Base-by-base conservation (phyloP, 2,888 invertebrate genomes). In the Nymphalis urticae region DNA sequence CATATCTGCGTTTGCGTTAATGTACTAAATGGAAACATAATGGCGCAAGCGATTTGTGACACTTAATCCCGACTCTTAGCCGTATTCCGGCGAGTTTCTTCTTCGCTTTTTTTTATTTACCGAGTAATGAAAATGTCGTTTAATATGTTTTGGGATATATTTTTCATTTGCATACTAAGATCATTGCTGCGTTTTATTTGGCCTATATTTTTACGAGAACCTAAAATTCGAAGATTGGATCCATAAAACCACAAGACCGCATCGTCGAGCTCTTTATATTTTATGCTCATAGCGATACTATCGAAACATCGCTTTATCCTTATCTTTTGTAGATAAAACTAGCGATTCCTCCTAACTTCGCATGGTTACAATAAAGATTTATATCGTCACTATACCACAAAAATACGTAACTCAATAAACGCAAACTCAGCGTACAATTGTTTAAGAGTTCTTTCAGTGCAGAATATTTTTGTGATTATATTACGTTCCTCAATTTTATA, bases 11-110 rank as follows among this genome's bases (percentile, higher is more conserved):
- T 64, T 65, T 67, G 70, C 63, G 64, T 64, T 71, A 72, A 72
- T 70, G 70, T 64, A 72, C 68, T 72, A 68, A 72, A 72, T 72
- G 72, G 72, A 72, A 70, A 72, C 72, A 68, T 72, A 72, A 72
- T 72, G 64, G 64, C 68, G 72, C 72, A 60, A 68, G 66, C 72
- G 68, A 72, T 72, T 72, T 72, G 68, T 68, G 70, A 72, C 66
- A 72, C 72, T 72, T 62, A 71, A 59, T 67, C 64, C 62, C 63
- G 54, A 62, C 62, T 68, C 64, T 72, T 69, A 58, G 64, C 62
- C 68, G 66, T 70, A 67, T 54, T 54, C 58, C 64, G 68, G 47
- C 50, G 68, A 47, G 53, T 58, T 71, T 54, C 48, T 58, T 53
- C 32, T 64, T 60, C 51, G 59, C 62, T 58, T 72, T 70, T n/a